A percentile compares a stretch with the other conserved stretches of the same genome.
These are phyloP conservation scores for Thera obeliscata DNA, from an alignment of 2,888 invertebrate species.

Conservation along the genomic window DNA sequence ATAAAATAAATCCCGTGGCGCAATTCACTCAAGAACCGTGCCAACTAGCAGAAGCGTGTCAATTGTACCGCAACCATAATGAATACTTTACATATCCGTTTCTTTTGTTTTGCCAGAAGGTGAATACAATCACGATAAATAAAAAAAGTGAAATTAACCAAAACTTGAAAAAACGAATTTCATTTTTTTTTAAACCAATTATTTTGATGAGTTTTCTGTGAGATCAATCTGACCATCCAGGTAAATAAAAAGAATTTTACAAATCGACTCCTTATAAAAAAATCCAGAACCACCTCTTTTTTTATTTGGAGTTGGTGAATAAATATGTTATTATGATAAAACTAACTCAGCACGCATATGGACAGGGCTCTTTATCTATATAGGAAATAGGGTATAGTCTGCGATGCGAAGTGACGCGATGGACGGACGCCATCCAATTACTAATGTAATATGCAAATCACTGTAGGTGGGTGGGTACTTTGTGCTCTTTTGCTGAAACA, in stretches of 20 bases:
- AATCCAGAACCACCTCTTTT: too few relatives aligned
- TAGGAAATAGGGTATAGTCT: conserved; percentile 42
- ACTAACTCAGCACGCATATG: conserved; percentile 24
- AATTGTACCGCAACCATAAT: conserved; percentile 28
- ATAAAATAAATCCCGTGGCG: conserved; percentile 21
- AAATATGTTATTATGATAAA: too few relatives aligned
- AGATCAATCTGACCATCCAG: too few relatives aligned
- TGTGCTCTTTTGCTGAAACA: conserved; percentile 50
- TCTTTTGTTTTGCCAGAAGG: conserved; percentile 12
- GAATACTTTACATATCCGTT: conserved; percentile 19
- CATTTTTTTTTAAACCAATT: too few relatives aligned
- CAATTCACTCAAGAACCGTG: conserved; percentile 30
- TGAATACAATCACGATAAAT: conserved; percentile 2
- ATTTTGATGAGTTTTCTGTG: too few relatives aligned
- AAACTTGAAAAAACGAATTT: too few relatives aligned
- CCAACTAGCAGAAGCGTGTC: conserved; percentile 24
- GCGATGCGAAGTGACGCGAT: conserved; percentile 42
- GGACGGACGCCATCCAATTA: conserved; percentile 41
- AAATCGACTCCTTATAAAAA: too few relatives aligned
- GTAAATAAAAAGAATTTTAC: too few relatives aligned
- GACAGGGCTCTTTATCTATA: conserved; percentile 34
- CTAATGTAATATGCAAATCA: conserved; percentile 61
- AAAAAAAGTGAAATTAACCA: too few relatives aligned
- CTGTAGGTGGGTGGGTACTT: conserved; percentile 45
- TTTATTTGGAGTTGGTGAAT: too few relatives aligned